Conservation (phyloP, 2,888 invertebrate genomes). For the Agonopterix heracliana region DNA sequence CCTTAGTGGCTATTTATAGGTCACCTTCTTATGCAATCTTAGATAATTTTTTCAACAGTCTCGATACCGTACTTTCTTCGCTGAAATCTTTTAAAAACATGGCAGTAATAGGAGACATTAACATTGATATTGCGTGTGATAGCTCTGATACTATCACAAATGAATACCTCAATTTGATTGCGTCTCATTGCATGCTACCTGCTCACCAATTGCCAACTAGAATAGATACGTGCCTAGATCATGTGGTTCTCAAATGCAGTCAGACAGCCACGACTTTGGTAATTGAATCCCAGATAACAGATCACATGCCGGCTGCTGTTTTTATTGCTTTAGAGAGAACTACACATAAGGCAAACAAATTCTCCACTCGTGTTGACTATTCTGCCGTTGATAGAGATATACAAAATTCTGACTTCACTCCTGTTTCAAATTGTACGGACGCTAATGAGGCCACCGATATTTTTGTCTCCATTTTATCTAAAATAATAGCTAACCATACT, state of each 20-base stretch:
- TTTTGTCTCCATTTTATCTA: not conserved
- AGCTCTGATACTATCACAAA: not conserved
- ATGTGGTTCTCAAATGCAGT: conserved; percentile 6
- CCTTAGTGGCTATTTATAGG: conserved; percentile 3
- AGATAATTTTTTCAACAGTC: conserved; percentile 1
- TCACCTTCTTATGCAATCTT: not conserved
- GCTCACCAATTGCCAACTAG: conserved; percentile 2
- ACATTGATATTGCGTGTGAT: conserved; percentile 4
- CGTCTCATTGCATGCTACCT: conserved; percentile 2
- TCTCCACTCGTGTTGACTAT: not conserved
- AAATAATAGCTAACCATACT: not conserved
- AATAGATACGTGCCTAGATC: conserved; percentile 6
- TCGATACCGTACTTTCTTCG: not conserved
- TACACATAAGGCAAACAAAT: not conserved
- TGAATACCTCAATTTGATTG: not conserved
- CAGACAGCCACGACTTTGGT: not conserved
- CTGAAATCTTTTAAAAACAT: conserved; percentile 3
- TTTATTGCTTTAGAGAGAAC: not conserved
- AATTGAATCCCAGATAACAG: conserved; percentile 1
- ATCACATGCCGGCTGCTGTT: not conserved
- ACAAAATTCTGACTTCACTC: not conserved
- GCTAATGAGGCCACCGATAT: not conserved
- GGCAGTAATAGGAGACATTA: conserved; percentile 8
- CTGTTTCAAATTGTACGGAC: not conserved
- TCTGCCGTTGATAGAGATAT: not conserved